A percentile compares a stretch with the other conserved stretches of the same genome.
Conservation (phyloP, 2,113 vertebrate species). For the Larimichthys polyactis region DNA sequence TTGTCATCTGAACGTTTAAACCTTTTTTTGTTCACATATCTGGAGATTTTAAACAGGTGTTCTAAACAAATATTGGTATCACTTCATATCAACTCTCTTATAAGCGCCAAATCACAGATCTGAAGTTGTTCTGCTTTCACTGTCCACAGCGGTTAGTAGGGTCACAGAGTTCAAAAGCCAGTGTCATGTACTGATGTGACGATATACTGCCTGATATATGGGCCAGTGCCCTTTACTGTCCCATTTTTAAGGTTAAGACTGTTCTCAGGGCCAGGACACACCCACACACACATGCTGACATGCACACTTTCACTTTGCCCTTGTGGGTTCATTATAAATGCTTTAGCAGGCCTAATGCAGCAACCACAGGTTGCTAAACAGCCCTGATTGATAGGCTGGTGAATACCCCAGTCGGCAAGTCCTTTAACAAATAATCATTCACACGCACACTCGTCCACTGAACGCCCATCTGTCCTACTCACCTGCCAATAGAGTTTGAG, state of each 20-base stretch:
- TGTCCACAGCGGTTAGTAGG: not conserved
- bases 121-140: not conserved
- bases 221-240: constrained; percentile 10
- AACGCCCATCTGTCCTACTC: constrained; percentile 66
- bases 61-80: not conserved
- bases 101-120: not conserved
- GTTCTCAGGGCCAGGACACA: constrained; percentile 74
- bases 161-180: constrained; percentile 3
- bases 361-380: constrained; percentile 46
- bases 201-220: constrained; percentile 11
- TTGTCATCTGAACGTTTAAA: not conserved
- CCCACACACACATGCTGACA: constrained; percentile 64
- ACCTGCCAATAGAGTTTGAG: constrained; percentile 87
- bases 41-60: not conserved
- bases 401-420: constrained; percentile 85
- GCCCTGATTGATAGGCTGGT: constrained; percentile 85
- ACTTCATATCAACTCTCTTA: not conserved
- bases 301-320: constrained; percentile 57
- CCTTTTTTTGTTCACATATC: not conserved
- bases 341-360: constrained; percentile 52
- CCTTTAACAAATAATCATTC: constrained; percentile 88
- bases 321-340: constrained; percentile 83
- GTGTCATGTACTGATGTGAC: constrained; percentile 15
- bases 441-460: constrained; percentile 55
- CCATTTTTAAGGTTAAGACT: constrained; percentile 20